Evolutionary conservation across 2,113 vertebrate genomes (phyloP).

Genomic region (Narcine bancroftii): DNA sequence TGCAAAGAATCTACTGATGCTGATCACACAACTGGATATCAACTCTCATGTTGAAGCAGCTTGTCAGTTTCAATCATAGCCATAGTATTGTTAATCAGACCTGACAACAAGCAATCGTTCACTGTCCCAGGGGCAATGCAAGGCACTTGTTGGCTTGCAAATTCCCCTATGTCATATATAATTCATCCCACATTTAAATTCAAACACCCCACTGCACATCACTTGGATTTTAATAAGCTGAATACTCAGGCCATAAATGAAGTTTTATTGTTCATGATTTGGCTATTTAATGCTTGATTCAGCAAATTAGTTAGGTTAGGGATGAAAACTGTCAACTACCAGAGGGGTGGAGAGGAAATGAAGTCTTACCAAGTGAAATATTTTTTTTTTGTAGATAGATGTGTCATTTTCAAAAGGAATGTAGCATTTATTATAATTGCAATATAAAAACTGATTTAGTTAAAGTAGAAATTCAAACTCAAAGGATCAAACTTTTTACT

Average conservation of each 20-base stretch:
- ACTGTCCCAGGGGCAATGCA: constrained; percentile 45
- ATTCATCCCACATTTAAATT: constrained; percentile 43
- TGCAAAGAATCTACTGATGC: constrained; percentile 34
- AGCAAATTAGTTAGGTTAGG: constrained; percentile 44
- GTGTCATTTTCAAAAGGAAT: background rate
- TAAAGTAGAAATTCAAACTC: background rate
- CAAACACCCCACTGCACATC: constrained; percentile 17
- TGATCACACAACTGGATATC: constrained; percentile 46
- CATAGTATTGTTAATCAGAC: constrained; percentile 52
- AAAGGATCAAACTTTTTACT: too few species aligned
- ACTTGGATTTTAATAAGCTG: constrained; percentile 36
- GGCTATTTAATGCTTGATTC: constrained; percentile 39
- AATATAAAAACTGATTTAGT: background rate
- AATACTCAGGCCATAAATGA: constrained; percentile 36
- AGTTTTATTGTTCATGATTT: constrained; percentile 40
- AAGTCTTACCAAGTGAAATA: background rate
- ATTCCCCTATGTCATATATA: constrained; percentile 40
- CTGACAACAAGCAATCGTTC: constrained; percentile 52
- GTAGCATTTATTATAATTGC: background rate
- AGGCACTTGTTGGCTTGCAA: constrained; percentile 46
- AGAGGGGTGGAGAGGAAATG: constrained; percentile 35
- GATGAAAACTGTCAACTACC: constrained; percentile 43
- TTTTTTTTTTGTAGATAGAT: background rate
- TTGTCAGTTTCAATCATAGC: constrained; percentile 57
- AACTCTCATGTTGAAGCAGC: constrained; percentile 50